Conservation (phyloP, 2,113 vertebrate genomes). For the Dromiciops gliroides region DNA sequence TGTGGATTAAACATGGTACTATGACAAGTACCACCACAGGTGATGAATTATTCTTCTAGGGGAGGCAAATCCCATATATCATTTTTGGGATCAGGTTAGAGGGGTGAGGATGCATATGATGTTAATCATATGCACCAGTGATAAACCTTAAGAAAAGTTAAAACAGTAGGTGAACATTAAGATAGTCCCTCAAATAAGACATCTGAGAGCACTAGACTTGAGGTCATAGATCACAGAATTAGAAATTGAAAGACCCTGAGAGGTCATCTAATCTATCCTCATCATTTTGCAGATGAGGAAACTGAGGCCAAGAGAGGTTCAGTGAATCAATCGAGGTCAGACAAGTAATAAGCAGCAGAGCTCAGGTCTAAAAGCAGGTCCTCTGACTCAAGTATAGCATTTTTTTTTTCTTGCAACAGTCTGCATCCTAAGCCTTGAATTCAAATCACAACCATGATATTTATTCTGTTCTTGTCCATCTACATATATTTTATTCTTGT, state of each 20-base stretch:
- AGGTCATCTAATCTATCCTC: background rate
- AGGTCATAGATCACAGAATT: background rate
- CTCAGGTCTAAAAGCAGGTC: background rate
- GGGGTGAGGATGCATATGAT: slow-evolving; percentile 28
- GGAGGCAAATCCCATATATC: slow-evolving; percentile 10
- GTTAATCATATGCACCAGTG: slow-evolving; percentile 46
- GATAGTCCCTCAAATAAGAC: slow-evolving; percentile 49
- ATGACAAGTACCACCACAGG: background rate
- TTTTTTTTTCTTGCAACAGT: background rate
- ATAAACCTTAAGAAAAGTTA: slow-evolving; percentile 47
- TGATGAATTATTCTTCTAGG: accelerated
- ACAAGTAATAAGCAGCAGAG: background rate
- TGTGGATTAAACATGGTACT: slow-evolving; percentile 24
- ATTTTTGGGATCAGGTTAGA: slow-evolving; percentile 26
- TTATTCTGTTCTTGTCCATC: background rate
- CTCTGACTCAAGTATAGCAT: background rate
- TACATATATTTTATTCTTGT: too few relatives aligned
- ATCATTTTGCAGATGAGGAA: background rate
- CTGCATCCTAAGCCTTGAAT: background rate
- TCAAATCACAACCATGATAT: background rate
- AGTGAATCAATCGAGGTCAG: background rate
- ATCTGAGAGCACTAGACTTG: slow-evolving; percentile 35
- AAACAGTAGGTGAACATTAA: slow-evolving; percentile 51
- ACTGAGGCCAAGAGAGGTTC: background rate
- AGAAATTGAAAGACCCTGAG: background rate